Base-by-base conservation (phyloP, 53 echinoderm and acorn worm species). In the Hippasteria phrygiana region DNA sequence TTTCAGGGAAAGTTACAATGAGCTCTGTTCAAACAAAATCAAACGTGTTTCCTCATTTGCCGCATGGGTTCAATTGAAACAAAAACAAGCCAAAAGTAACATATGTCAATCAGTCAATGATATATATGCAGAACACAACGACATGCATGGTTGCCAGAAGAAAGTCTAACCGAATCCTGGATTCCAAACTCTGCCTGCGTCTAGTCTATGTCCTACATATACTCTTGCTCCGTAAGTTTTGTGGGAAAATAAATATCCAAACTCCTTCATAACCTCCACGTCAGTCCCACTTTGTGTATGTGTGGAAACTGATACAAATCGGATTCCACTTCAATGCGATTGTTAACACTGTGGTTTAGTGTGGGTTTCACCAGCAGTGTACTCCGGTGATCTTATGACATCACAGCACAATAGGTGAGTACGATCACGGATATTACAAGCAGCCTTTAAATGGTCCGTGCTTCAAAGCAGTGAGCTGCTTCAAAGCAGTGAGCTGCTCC, bases 251-350 rank as follows among this genome's bases (percentile, higher is more conserved):
- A n/a, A n/a, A n/a, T n/a, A n/a, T 51, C 16, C 9, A 51, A 20
- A 66, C 67, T 66, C 22, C 67, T 29, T 1, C 31, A 59, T 59
- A 22, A 59, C 26, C 3, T 66, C 36, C 67, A 14, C 34, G 11
- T 35, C 11, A 11, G 13, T 35, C 17, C 35, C 56, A 18, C 56
- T 18, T n/a, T 56, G 17, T 18, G 10, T 8, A 4, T 18, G 4
- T 4, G 18, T 72, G 72, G 18, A 72, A 72, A 42, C 72, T 72
- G 72, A 72, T 40, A 72, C 18, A 72, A 40, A 20, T 39, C 36
- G 0, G 39, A 70, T 39, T 42, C 41, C 41, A 39, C 39, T 22
- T 72, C 41, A n/a, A 9, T 67, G 12, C 32, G 18, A 4, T 59
- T 33, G 20, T 6, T 20, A 59, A 59, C 55, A 59, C 59, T 20